phyloP scores from a whole-genome alignment of 2,888 invertebrate genomes.

The Drosophila fungiperda region DNA sequence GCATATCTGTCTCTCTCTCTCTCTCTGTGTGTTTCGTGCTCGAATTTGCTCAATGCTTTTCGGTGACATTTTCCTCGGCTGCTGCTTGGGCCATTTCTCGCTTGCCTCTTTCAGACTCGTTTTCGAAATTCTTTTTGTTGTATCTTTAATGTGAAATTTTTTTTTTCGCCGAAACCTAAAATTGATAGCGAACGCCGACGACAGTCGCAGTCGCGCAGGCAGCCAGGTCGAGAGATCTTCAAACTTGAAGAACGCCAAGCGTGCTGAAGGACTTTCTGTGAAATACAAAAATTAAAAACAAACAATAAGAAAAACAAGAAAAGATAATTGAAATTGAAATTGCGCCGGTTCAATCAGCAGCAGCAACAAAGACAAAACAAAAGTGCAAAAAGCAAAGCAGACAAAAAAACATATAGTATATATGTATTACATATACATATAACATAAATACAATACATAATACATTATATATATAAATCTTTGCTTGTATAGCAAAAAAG shows the following conservation, averaged over 20 bases:
- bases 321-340: slow-evolving; percentile 39
- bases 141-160: slow-evolving; percentile 46
- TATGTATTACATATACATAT: background rate
- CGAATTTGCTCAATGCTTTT: slow-evolving; percentile 46
- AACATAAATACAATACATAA: slow-evolving; percentile 5
- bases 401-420: slow-evolving; percentile 7
- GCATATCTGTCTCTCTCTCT: background rate
- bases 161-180: slow-evolving; percentile 50
- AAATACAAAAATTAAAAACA: slow-evolving; percentile 19
- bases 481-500: background rate
- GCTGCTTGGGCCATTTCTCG: slow-evolving; percentile 17
- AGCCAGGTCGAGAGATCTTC: slow-evolving; percentile 49
- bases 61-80: slow-evolving; percentile 62
- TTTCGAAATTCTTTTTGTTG: slow-evolving; percentile 53
- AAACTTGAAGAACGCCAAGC: slow-evolving; percentile 35
- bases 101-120: slow-evolving; percentile 44
- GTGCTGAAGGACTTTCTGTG: slow-evolving; percentile 57
- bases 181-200: slow-evolving; percentile 47
- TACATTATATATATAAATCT: slow-evolving; percentile 7
- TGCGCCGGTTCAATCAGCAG: slow-evolving; percentile 44
- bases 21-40: slow-evolving; percentile 36
- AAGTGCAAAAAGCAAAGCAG: slow-evolving; percentile 25
- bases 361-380: slow-evolving; percentile 18
- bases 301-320: background rate
- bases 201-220: slow-evolving; percentile 44